A percentile compares a stretch with the other conserved stretches of the same genome.
phyloP scores from a whole-genome alignment of 2,888 invertebrate genomes.

The Abrostola triplasia region DNA sequence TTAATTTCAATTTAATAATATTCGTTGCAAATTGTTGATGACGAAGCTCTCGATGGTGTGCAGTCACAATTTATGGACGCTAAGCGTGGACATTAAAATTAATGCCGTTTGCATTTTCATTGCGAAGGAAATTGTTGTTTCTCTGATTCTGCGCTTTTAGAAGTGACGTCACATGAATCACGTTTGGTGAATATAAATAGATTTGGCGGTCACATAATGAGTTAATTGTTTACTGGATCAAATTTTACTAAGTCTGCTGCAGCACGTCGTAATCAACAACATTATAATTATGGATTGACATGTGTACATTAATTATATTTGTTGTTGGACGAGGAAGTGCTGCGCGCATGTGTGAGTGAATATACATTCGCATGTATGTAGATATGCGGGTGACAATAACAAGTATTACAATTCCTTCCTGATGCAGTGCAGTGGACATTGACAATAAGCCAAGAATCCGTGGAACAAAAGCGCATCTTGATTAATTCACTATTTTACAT shows the following conservation, averaged over 20 bases:
- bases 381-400: conserved; percentile 38
- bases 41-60: conserved; percentile 2
- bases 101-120: conserved; percentile 27
- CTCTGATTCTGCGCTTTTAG: conserved; percentile 17
- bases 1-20: conserved; percentile 7
- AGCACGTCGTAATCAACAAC: conserved; percentile 24
- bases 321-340: conserved; percentile 28
- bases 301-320: conserved; percentile 10
- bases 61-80: conserved; percentile 11
- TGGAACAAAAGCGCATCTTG: conserved; percentile 59
- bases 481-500: conserved; percentile 35
- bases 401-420: conserved; percentile 67
- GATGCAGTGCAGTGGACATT: conserved; percentile 68
- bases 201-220: conserved; percentile 33
- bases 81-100: conserved; percentile 11
- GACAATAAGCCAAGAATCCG: conserved; percentile 73
- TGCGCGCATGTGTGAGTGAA: conserved; percentile 9
- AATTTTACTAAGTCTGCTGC: conserved; percentile 25
- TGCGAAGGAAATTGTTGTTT: conserved; percentile 36
- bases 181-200: conserved; percentile 34
- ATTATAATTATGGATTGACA: conserved; percentile 13
- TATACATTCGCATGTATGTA: conserved; percentile 12
- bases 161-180: conserved; percentile 35
- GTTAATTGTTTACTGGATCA: conserved; percentile 35
- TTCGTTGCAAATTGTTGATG: background rate